Evolutionary conservation across 2,113 vertebrate genomes (phyloP).

Genomic region (Mus musculus): GRCm39 chr15:8540501-8541000

Average conservation of each 20-base stretch:
- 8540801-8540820: not conserved
- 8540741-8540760: not conserved
- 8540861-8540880: not conserved
- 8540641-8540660: no score
- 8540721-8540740: not conserved
- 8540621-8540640: no score
- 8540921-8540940: not conserved
- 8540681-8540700: not conserved
- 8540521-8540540: no score
- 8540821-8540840: not conserved
- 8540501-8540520: no score
- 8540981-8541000: conserved; percentile 10
- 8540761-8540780: conserved; percentile 11
- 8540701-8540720: no score
- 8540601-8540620: no score
- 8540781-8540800: conserved; percentile 7
- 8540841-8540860: not conserved
- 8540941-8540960: not conserved
- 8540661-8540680: not conserved
- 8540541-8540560: no score
- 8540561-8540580: no score
- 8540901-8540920: not conserved
- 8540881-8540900: conserved; percentile 7
- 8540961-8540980: conserved; percentile 18
- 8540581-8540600: no score